phyloP scores from a whole-genome alignment of 2,888 invertebrate species.

The Cynaeus angustus region DNA sequence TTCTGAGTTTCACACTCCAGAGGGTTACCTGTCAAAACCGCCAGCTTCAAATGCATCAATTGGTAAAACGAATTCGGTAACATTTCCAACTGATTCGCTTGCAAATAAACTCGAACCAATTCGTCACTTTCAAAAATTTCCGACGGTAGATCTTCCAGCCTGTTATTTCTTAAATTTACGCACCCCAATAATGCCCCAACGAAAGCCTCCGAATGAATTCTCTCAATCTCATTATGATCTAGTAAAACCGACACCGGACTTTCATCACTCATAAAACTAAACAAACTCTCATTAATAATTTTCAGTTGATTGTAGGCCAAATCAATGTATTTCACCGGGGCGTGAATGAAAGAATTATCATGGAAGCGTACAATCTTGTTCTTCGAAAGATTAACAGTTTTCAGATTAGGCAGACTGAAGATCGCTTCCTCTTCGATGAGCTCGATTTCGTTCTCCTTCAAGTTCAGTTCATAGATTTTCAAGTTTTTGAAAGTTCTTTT shows the following conservation, averaged over 20 bases:
- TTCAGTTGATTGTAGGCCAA: slow-evolving; percentile 13
- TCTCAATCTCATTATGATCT: slow-evolving; percentile 16
- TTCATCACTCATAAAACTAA: slow-evolving; percentile 20
- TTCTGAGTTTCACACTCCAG: background rate
- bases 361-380: slow-evolving; percentile 15
- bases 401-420: background rate
- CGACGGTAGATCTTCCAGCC: slow-evolving; percentile 9
- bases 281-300: background rate
- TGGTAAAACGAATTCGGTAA: slow-evolving; percentile 18
- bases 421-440: background rate
- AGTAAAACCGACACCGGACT: background rate
- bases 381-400: slow-evolving; percentile 10
- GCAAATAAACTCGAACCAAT: background rate
- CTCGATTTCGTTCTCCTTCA: slow-evolving; percentile 13
- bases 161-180: slow-evolving; percentile 13
- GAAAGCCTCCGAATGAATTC: slow-evolving; percentile 1
- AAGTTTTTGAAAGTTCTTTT: slow-evolving; percentile 9
- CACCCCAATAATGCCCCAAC: background rate
- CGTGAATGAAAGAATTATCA: background rate
- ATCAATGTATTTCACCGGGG: background rate
- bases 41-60: slow-evolving; percentile 2
- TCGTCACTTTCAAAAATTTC: slow-evolving; percentile 3
- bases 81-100: slow-evolving; percentile 13
- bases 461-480: slow-evolving; percentile 2
- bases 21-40: slow-evolving; percentile 2